Conservation (phyloP, 2,888 invertebrate species). For the Formica aserva region DNA sequence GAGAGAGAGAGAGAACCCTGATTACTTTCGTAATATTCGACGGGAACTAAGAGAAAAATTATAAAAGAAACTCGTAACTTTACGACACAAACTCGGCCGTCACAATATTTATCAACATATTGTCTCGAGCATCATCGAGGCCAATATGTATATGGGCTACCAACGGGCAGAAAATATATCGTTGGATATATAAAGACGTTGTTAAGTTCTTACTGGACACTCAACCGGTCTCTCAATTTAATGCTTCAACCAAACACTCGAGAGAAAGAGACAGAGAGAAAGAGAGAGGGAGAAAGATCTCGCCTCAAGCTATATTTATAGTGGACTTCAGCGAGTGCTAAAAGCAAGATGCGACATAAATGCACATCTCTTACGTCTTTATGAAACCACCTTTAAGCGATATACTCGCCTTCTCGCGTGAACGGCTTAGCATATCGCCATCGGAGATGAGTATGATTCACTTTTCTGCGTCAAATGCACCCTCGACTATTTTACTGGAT, state of each 20-base stretch:
- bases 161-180: slow-evolving; percentile 52
- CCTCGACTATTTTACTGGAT: background rate
- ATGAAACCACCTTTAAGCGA: slow-evolving; percentile 40
- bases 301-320: slow-evolving; percentile 62
- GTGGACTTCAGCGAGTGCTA: slow-evolving; percentile 50
- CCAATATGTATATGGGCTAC: slow-evolving; percentile 4
- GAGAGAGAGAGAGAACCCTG: background rate
- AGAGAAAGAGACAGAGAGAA: slow-evolving; percentile 31
- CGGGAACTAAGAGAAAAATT: background rate
- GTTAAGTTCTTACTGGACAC: slow-evolving; percentile 62
- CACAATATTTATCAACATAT: slow-evolving; percentile 49
- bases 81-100: slow-evolving; percentile 7
- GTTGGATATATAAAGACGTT: slow-evolving; percentile 59
- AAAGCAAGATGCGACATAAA: slow-evolving; percentile 59
- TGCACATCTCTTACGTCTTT: slow-evolving; percentile 56
- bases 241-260: slow-evolving; percentile 62
- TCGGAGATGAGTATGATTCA: background rate
- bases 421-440: background rate
- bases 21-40: background rate
- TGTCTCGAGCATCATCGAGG: slow-evolving; percentile 40
- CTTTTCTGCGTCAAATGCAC: slow-evolving; percentile 11
- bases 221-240: slow-evolving; percentile 59
- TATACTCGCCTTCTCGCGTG: background rate
- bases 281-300: slow-evolving; percentile 38
- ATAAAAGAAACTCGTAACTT: slow-evolving; percentile 26